Conservation (phyloP, 1,140 invertebrate genomes). For the Drosophila grimshawi region DNA sequence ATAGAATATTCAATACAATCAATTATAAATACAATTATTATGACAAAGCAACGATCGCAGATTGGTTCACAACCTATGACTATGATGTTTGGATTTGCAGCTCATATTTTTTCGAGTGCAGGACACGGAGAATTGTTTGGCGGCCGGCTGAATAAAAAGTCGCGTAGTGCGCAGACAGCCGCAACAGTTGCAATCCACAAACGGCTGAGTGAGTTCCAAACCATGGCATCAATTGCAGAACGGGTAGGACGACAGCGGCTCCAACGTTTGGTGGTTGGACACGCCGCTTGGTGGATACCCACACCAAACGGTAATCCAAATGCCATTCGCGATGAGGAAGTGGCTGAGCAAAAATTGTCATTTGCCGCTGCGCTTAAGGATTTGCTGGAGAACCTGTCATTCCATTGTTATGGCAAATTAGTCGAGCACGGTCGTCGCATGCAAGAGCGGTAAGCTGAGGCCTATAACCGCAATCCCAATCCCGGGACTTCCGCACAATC, state of each 20-base stretch:
- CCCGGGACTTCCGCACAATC: neutral
- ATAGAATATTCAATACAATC: no score
- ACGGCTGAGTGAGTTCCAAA: slow-evolving; percentile 47
- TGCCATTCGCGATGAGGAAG: slow-evolving; percentile 30
- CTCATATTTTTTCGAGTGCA: neutral
- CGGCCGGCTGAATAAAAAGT: slow-evolving; percentile 42
- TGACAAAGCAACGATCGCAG: no score
- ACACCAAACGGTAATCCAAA: slow-evolving; percentile 13
- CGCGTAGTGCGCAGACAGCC: slow-evolving; percentile 23
- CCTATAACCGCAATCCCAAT: neutral
- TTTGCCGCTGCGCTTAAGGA: slow-evolving; percentile 78
- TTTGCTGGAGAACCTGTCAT: slow-evolving; percentile 80
- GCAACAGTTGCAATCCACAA: slow-evolving; percentile 73
- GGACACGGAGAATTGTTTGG: slow-evolving; percentile 7
- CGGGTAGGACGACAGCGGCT: slow-evolving; percentile 19
- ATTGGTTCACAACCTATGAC: no score
- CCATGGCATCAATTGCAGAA: slow-evolving; percentile 41
- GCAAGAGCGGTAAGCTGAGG: slow-evolving; percentile 67
- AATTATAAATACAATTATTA: no score
- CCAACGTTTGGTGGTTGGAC: slow-evolving; percentile 55
- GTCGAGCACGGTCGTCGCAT: slow-evolving; percentile 70
- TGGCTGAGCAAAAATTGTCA: slow-evolving; percentile 67
- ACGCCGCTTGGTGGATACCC: slow-evolving; percentile 78
- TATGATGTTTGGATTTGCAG: no score
- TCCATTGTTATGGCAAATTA: slow-evolving; percentile 83